Percentiles rank a stretch among this genome's conserved stretches.
Evolutionary conservation across 2,113 vertebrate genomes (phyloP).

Genomic region (Megalops atlanticus): DNA sequence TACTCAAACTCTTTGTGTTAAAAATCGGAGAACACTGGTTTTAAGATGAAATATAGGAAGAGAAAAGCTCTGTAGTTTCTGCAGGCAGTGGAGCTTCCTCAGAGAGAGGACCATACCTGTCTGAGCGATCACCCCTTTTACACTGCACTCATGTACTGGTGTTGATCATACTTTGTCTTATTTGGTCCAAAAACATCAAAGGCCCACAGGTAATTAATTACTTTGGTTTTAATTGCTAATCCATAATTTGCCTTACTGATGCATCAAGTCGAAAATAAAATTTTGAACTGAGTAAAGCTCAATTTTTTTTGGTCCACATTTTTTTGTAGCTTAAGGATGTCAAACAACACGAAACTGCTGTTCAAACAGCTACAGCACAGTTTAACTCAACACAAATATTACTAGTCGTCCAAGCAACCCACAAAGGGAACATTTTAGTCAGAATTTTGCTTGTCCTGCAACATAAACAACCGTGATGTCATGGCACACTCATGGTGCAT

Average conservation of each 20-base stretch:
- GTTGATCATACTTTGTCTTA: background rate
- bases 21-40: slow-evolving; percentile 66
- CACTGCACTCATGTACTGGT: background rate
- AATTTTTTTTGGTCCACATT: background rate
- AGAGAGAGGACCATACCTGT: slow-evolving; percentile 9
- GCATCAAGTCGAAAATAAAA: background rate
- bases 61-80: slow-evolving; percentile 23
- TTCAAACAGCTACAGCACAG: no score
- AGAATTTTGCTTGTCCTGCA: no score
- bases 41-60: slow-evolving; percentile 37
- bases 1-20: slow-evolving; percentile 59
- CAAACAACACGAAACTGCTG: no score
- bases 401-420: no score
- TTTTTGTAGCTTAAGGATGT: background rate
- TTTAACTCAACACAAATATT: no score
- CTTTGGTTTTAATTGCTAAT: no score
- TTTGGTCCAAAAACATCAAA: background rate
- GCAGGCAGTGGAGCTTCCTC: background rate
- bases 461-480: no score
- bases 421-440: no score
- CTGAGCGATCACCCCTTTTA: slow-evolving; percentile 12
- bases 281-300: background rate
- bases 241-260: background rate
- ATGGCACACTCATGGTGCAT: no score
- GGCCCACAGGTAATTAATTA: no score